Evolutionary conservation across 2,113 vertebrate species (phyloP), one percentile per base, ranked within the genome.

Genomic region (Corydoras sp.): DNA sequence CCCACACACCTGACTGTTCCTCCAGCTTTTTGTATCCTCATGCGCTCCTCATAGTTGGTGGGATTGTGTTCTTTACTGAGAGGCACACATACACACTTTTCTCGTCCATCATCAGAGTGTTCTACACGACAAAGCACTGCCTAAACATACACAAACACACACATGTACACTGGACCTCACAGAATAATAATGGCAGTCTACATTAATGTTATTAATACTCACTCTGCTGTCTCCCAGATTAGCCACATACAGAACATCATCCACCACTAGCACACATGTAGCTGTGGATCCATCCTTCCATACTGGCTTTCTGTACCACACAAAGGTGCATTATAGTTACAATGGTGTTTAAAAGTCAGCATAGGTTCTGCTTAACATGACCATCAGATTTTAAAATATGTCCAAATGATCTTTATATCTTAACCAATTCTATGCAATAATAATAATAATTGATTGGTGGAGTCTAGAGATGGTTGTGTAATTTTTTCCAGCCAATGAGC

Each of bases 271-370:
- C 30, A 95, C 83, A 56, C 96, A 98, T 0, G 95, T 95, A n/a
- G 94, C 97, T 5, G 97, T 99, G 70, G 94, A 93, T 11, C 96
- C 97, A 51, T 99, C 97, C 77, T 99, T 98, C 97, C 96, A 99
- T 0, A 92, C 93, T 2, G 96, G 97, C 75, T 99, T 99, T 88
- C 97, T 99, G 82, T 29, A 29, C 68, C 24, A 71, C 65, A 58
- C 43, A 76, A n/a, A 49, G 7, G 4, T 43, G 35, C 7, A 8
- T 43, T 5, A 43, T 43, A 43, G 7, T 43, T 43, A 43, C 4
- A 43, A 8, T 43, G 7, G 35, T 43, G 35, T 43, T 43, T 43
- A 43, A 43, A 43, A 43, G 35, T 43, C 0, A 43, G 35, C 35
- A 43, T 5, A 43, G 35, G 35, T 43, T 43, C 35, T 43, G 35